These are phyloP conservation scores for Digitonthophagus gazella DNA, from an alignment of 2,888 invertebrate species.

Conservation along the genomic window DNA sequence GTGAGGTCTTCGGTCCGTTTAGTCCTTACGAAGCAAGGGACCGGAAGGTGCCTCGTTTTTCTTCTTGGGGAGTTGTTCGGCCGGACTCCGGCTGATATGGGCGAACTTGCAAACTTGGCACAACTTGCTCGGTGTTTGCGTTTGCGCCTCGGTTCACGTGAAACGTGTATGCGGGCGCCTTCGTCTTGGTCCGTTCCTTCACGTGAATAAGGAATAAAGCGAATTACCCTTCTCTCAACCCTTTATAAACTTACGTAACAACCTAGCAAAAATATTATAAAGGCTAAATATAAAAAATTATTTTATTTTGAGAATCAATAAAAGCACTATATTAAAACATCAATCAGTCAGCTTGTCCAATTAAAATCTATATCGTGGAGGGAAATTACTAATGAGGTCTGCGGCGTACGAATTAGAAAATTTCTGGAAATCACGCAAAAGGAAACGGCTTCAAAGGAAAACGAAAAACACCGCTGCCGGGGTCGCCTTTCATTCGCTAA, in stretches of 20 bases:
- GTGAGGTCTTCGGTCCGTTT: constrained; percentile 16
- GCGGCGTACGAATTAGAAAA: neutral
- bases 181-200: constrained; percentile 19
- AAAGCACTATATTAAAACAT: too few species aligned
- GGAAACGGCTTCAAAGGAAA: neutral
- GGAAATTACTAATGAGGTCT: neutral
- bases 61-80: constrained; percentile 31
- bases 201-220: neutral
- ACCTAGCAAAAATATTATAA: neutral
- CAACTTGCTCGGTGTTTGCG: constrained; percentile 49
- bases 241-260: neutral
- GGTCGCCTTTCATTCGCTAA: neutral
- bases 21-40: constrained; percentile 22
- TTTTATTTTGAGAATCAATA: too few species aligned
- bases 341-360: neutral
- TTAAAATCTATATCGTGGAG: neutral
- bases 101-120: constrained; percentile 41
- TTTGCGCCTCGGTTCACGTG: constrained; percentile 51
- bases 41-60: constrained; percentile 34
- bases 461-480: neutral
- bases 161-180: constrained; percentile 45
- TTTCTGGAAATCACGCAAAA: neutral
- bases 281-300: too few species aligned
- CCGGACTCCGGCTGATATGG: constrained; percentile 35
- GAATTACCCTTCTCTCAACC: neutral